Evolutionary conservation across 2,797 vertebrate species (phyloP), one percentile per base, ranked within the genome.

Genomic region (Chelidonichthys spinosus): DNA sequence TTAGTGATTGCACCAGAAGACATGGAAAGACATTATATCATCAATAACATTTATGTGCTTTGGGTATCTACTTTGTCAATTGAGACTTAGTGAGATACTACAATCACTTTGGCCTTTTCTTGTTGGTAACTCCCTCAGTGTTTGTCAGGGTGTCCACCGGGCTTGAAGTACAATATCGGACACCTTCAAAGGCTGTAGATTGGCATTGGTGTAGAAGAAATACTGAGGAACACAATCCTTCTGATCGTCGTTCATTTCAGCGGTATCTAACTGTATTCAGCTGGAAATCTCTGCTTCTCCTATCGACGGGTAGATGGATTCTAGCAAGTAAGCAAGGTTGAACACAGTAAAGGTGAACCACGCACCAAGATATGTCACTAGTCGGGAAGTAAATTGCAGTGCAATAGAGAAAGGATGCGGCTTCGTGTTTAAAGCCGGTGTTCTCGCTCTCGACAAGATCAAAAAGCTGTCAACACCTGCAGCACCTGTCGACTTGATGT

Each of bases 391-490:
- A 44, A 61, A 78, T 70, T 79, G 15, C 35, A 17, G 44, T 66
- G 43, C 37, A 53, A 6, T 64, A 60, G 76, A 55, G 43, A 68
- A 25, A 79, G 52, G 4, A 74, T 74, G 69, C 74, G 47, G 64
- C 54, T 67, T 69, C 65, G 35, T 63, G 53, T 83, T 80, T 67
- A 66, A 78, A 88, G 44, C 25, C 7, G 15, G 32, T 18, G 25
- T 53, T 89, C 75, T 80, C 59, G 17, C 54, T 77, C 73, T 66
- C 37, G 13, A 76, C 75, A 62, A 76, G 60, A 87, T 89, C 62
- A 85, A 87, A 85, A 79, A 81, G 61, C 64, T 80, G 70, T 78
- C 84, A 80, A 75, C 77, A 76, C 70, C 52, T 75, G 56, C 72
- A 74, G 69, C 62, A 62, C 66, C 72, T 63, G 61, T 86, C 85